Base-by-base conservation (phyloP, 2,888 invertebrate genomes). In the Platynereis dumerilii region DNA sequence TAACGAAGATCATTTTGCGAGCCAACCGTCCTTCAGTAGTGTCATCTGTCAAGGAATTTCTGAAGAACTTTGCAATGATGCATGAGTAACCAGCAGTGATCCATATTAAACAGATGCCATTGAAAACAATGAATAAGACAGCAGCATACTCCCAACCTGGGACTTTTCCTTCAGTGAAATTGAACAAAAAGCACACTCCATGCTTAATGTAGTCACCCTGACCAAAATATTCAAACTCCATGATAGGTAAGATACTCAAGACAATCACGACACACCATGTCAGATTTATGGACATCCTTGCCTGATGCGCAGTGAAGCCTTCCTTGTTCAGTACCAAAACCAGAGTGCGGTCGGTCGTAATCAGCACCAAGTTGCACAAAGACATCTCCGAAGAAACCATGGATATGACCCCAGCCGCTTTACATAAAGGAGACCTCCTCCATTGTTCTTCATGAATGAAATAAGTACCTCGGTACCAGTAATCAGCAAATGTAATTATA, bases 341-440 rank as follows among this genome's bases (percentile, higher is more conserved):
- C 69, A 88, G 85, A 72, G 88, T 86, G 17, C 89, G 86, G 77
- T 89, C 89, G 83, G 88, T 86, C 0, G 89, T 89, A 62, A 89
- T 88, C 67, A 89, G 73, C 0, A 87, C 86, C 17, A 89, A 82
- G 58, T 89, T 85, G 67, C 88, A 77, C 0, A 88, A 88, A 0
- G 89, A 89, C 3, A 88, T 87, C 78, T 89, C 88, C 65, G 87
- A 88, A 65, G 88, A 88, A 26, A 73, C 2, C 0, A 71, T 70
- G 1, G 74, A 63, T 24, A 75, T 39, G 17, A 70, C 60, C 15
- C 76, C 75, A 12, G 75, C 72, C 26, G 73, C 12, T 29, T 68
- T 63, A 53, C 76, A 76, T 15, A 56, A 59, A 1, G 24, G 10
- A 22, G 74, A 69, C n/a, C 60, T 55, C 24, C 72, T 63, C 76